Base-by-base conservation (phyloP, 2,113 vertebrate species). In the Oreochromis tanganicae region DNA sequence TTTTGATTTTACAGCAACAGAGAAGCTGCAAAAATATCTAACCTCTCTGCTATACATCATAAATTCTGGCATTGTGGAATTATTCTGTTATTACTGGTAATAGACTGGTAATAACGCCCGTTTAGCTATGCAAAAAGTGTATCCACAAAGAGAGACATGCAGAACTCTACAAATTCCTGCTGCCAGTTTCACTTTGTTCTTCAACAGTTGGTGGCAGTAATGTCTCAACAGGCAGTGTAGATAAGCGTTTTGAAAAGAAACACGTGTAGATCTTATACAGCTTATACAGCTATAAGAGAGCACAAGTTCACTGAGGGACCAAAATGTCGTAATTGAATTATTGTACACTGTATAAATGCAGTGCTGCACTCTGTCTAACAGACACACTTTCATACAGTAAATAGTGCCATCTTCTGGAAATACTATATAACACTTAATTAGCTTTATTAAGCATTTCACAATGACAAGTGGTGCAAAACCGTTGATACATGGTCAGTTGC, bases 391-490 rank as follows among this genome's bases (percentile, higher is more conserved):
- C 55, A 46, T 55, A 43, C 1, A 71, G 32, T 43, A 86, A 92
- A 92, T 54, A 93, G 87, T 87, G 87, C 90, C 91, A 93, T 91
- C 94, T 90, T 80, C 78, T 94, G 93, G 91, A 84, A 11, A 9
- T 21, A 16, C 3, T 7, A 10, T 10, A 14, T 41, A 86, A 50
- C 2, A 80, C 19, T 57, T 14, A 38, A 85, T 48, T 7, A 56
- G 16, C 32, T 88, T 85, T 85, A 84, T 80, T 36, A 17, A 38
- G 27, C 12, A 41, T 38, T 81, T 59, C 14, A 85, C 34, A 71
- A 21, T 38, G 71, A 63, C n/a, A 81, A 68, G 9, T 57, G 12
- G 11, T 46, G 27, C 21, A 82, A 56, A 80, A 41, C 9, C 4
- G 8, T 16, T 38, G 7, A 71, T 48, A 9, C 14, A 87, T 13